Evolutionary conservation across 2,888 invertebrate species (phyloP).

Genomic region (Morpho deidamia): DNA sequence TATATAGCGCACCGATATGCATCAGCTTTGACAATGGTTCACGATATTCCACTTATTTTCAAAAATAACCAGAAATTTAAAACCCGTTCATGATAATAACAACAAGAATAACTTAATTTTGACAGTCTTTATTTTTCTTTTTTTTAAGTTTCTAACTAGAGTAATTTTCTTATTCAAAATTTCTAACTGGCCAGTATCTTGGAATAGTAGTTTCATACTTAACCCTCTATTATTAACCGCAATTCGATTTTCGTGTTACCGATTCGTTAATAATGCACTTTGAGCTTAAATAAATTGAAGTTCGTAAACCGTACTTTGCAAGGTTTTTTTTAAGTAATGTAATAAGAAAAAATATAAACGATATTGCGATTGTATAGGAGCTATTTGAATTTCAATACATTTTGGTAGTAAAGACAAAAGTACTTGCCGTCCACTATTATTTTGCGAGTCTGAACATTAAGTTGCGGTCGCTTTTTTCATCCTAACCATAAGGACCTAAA

Average conservation of each 20-base stretch:
- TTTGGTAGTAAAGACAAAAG: slow-evolving; percentile 7
- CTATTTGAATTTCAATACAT: slow-evolving; percentile 12
- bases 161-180: too few species aligned
- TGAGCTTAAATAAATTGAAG: slow-evolving; percentile 33
- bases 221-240: not conserved
- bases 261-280: slow-evolving; percentile 61
- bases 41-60: too few species aligned
- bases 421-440: slow-evolving; percentile 70
- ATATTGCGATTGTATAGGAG: slow-evolving; percentile 6
- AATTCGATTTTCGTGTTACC: slow-evolving; percentile 31
- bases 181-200: too few species aligned
- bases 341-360: not conserved
- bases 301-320: slow-evolving; percentile 2
- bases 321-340: slow-evolving; percentile 4
- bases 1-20: too few species aligned
- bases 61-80: too few species aligned
- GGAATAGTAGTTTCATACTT: slow-evolving; percentile 12
- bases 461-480: slow-evolving; percentile 38
- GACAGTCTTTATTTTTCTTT: too few species aligned
- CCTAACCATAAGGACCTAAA: slow-evolving; percentile 35
- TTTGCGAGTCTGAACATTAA: slow-evolving; percentile 54
- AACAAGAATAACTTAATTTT: too few species aligned
- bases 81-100: too few species aligned
- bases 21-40: too few species aligned
- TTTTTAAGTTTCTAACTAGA: too few species aligned